Conservation (phyloP, 1,140 invertebrate genomes). For the Steinernema khuongi region DNA sequence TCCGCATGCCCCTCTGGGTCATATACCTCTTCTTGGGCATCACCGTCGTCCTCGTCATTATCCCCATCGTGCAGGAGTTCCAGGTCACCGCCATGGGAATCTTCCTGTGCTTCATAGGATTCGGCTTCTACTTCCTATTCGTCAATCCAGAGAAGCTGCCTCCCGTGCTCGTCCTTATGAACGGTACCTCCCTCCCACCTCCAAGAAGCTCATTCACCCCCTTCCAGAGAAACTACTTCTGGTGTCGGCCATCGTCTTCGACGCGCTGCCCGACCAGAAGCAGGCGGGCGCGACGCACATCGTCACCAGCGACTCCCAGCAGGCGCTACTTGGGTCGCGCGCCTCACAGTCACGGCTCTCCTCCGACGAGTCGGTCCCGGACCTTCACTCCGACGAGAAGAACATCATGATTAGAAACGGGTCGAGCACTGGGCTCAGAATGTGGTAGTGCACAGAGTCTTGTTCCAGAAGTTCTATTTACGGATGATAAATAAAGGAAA, state of each 20-base stretch:
- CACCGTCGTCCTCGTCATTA: slow-evolving; percentile 53
- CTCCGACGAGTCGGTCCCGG: slow-evolving; percentile 49
- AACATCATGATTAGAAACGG: slow-evolving; percentile 44
- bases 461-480: slow-evolving; percentile 10
- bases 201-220: background rate
- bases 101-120: slow-evolving; percentile 49
- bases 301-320: slow-evolving; percentile 50
- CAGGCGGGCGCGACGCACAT: slow-evolving; percentile 17
- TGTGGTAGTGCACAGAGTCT: slow-evolving; percentile 25
- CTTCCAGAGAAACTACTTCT: slow-evolving; percentile 48
- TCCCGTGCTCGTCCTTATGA: slow-evolving; percentile 31
- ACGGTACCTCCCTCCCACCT: slow-evolving; percentile 35
- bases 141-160: slow-evolving; percentile 42
- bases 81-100: slow-evolving; percentile 48
- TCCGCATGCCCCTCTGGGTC: slow-evolving; percentile 48
- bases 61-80: slow-evolving; percentile 55
- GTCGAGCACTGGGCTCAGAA: slow-evolving; percentile 29
- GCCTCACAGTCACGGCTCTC: slow-evolving; percentile 42
- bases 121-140: slow-evolving; percentile 53
- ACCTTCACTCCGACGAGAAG: slow-evolving; percentile 56
- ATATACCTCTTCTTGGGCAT: slow-evolving; percentile 48
- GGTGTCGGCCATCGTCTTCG: slow-evolving; percentile 48
- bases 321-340: slow-evolving; percentile 36
- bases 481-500: slow-evolving; percentile 12
- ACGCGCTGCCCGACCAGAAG: slow-evolving; percentile 54